These are phyloP conservation scores for Coregonus sp. DNA, from an alignment of 2,797 vertebrate genomes.

Conservation along the genomic window DNA sequence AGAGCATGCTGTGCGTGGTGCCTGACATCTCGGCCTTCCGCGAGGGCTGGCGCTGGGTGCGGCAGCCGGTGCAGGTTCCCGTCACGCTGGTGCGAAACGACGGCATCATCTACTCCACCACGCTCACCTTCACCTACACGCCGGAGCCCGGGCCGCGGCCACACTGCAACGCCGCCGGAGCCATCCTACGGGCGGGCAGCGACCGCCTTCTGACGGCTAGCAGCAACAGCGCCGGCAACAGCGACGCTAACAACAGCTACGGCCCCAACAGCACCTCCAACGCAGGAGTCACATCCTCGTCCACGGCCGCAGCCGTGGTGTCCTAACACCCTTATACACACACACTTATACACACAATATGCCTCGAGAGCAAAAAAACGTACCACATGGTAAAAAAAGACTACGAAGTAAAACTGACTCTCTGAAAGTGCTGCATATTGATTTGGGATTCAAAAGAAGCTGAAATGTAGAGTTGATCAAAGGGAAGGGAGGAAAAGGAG, in stretches of 20 bases:
- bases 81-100: constrained; percentile 98
- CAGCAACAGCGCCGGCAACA: constrained; percentile 73
- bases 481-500: constrained; percentile 37
- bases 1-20: constrained; percentile 98
- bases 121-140: constrained; percentile 98
- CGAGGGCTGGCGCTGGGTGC: constrained; percentile 98
- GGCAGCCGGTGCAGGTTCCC: constrained; percentile 97
- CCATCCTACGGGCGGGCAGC: constrained; percentile 88
- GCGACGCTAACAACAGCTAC: constrained; percentile 66
- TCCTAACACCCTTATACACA: constrained; percentile 87
- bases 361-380: constrained; percentile 57
- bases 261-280: constrained; percentile 77
- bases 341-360: constrained; percentile 42
- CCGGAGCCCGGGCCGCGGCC: constrained; percentile 96
- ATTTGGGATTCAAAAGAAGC: constrained; percentile 66
- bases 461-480: constrained; percentile 44
- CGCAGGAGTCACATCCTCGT: constrained; percentile 84
- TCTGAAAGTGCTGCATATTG: constrained; percentile 79
- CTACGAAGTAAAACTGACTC: constrained; percentile 79
- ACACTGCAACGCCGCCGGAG: constrained; percentile 96
- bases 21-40: constrained; percentile 99
- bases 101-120: constrained; percentile 99
- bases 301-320: constrained; percentile 86
- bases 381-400: constrained; percentile 64
- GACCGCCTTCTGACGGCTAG: constrained; percentile 85